A percentile compares a stretch with the other conserved stretches of the same genome.
Evolutionary conservation across 2,113 vertebrate genomes (phyloP).

Genomic region (Dissostichus mawsoni): DNA sequence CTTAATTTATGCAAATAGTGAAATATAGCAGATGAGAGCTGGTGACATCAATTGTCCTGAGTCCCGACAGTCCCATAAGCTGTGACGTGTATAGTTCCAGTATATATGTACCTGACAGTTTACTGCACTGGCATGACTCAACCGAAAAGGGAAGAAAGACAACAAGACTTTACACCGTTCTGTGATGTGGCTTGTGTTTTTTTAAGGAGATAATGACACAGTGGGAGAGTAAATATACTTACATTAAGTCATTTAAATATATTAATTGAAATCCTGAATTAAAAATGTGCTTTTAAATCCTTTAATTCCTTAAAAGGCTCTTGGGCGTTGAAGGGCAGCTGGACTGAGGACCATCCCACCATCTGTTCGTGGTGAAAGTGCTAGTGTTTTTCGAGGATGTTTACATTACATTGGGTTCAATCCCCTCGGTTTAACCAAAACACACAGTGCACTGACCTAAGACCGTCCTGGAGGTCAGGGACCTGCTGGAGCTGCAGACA

Average conservation of each 20-base stretch:
- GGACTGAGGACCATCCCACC: background rate
- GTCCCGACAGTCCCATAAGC: background rate
- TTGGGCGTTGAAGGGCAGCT: background rate
- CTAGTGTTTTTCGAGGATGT: constrained; percentile 1
- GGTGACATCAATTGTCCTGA: background rate
- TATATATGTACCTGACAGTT: background rate
- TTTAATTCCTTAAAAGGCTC: background rate
- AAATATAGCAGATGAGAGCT: background rate
- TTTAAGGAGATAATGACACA: background rate
- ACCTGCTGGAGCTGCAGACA: background rate
- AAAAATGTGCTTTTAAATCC: background rate
- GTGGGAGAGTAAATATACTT: background rate
- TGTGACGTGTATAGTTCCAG: background rate
- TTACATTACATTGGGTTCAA: constrained; percentile 40
- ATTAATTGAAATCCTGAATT: background rate
- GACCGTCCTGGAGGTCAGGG: background rate
- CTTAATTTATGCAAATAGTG: background rate
- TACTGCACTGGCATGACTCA: background rate
- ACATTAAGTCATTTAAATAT: background rate
- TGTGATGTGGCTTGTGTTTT: background rate
- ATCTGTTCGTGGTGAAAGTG: background rate
- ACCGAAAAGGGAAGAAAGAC: background rate
- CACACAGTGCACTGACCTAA: background rate
- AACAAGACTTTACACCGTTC: background rate
- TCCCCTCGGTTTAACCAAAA: constrained; percentile 4